phyloP scores from a whole-genome alignment of 2,797 vertebrate genomes.

The Ctenopoma kingsleyae region DNA sequence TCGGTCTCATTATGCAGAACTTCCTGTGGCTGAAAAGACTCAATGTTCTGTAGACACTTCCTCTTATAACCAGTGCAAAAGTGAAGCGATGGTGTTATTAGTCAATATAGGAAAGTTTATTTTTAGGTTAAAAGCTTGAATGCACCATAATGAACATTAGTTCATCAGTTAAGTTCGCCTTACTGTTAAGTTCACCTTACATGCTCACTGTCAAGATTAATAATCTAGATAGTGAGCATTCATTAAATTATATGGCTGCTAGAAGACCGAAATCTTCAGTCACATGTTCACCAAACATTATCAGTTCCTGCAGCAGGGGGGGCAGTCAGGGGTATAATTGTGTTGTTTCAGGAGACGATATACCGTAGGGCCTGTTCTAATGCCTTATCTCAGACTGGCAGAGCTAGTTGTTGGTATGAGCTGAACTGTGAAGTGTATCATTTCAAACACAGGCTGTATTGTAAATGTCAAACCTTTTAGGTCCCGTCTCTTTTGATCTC shows the following conservation, averaged over 20 bases:
- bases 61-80: slow-evolving; percentile 14
- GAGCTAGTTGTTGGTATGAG: slow-evolving; percentile 19
- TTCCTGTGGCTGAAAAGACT: slow-evolving; percentile 5
- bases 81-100: background rate
- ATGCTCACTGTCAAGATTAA: too few species aligned
- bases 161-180: background rate
- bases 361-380: background rate
- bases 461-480: slow-evolving; percentile 46
- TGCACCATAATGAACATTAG: background rate
- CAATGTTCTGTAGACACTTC: slow-evolving; percentile 23
- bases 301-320: slow-evolving; percentile 32
- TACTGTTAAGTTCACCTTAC: background rate
- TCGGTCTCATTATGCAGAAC: background rate
- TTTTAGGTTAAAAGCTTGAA: background rate
- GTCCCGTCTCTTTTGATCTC: slow-evolving; percentile 36
- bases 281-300: slow-evolving; percentile 4
- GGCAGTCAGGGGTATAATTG: slow-evolving; percentile 4
- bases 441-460: slow-evolving; percentile 30
- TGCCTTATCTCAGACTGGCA: slow-evolving; percentile 54
- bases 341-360: slow-evolving; percentile 23
- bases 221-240: background rate
- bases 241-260: too few species aligned
- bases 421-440: slow-evolving; percentile 20
- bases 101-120: background rate
- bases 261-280: background rate